Base-by-base conservation (phyloP, 2,888 invertebrate genomes). In the Tholera decimalis region DNA sequence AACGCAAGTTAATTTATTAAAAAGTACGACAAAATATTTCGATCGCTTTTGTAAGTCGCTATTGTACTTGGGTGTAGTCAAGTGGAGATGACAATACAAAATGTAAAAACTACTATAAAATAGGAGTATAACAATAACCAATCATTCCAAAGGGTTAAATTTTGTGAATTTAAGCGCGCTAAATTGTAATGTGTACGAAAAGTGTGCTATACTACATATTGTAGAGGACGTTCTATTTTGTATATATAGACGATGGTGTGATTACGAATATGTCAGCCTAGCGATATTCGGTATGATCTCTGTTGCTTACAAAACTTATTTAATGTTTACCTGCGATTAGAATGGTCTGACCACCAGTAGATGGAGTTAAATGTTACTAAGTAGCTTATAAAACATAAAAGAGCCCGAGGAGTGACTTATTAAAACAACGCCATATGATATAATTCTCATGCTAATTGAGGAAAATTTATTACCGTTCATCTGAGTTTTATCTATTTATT, bases 191-290 rank as follows among this genome's bases (percentile, higher is more conserved):
- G 37, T 66, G 63, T 59, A 59, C 59, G 63, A 73, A 62, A 70
- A 76, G 72, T 80, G 69, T 77, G 76, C 74, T 76, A 82, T 84
- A 77, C 75, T 82, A 77, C 75, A 66, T 75, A 81, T 67, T 75
- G 59, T 73, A 78, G 72, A 80, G 56, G 53, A 74, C 62, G 46
- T 73, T 75, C 73, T 78, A 80, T 83, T 80, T 81, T 83, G 84
- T 85, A 79, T 88, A 88, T 83, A 84, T 85, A 83, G 86, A 87
- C 55, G 84, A 84, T 73, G 66, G 82, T 79, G 61, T 79, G 55
- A 73, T 76, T 62, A 60, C 61, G 62, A 70, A 63, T 24, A 59
- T 60, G 26, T 43, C 51, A 72, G 65, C 56, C 55, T 64, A 44
- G 65, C 82, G 71, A 70, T 71, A 62, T 75, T 53, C 61, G 43